Evolutionary conservation across 2,113 vertebrate species (phyloP), one percentile per base, ranked within the genome.

Genomic region (Halcyon malimbica): DNA sequence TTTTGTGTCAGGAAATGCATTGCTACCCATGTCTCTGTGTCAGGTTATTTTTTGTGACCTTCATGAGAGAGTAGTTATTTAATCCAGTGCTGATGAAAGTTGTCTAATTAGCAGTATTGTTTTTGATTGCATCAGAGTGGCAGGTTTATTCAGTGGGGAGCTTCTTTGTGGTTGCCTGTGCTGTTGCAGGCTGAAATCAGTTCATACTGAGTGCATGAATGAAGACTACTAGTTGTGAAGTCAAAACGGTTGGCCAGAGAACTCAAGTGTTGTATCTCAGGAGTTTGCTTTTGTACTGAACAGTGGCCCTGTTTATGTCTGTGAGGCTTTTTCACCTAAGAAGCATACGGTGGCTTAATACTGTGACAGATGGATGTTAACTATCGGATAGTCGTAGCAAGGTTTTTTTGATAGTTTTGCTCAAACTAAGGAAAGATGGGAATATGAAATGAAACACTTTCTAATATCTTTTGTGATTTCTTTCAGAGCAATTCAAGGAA

Each of bases 321-420:
- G 35, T 56, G 64, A 69, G 33, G 13, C 20, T 57, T 77, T 83
- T 77, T 70, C 39, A 56, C 39, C 17, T 15, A 7, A 76, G 65
- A 10, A 86, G 8, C 13, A 70, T 23, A 10, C 37, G 39, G 51
- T 88, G 48, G 16, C 48, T 76, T 57, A 39, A 11, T 51, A 4
- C 24, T 59, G 3, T 10, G 6, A 13, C 13, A 57, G 15, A 23
- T 35, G 10, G 50, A 33, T 60, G 25, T n/a, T 68, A 54, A 54
- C 71, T 19, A 20, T 51, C 11, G 9, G 14, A 14, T 16, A 67
- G 20, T 44, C 28, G 70, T 0, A 0, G 12, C 11, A 69, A 10
- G 31, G 25, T 16, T 35, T 26, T 85, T 35, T 37, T 53, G 2
- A 5, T 44, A 18, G 17, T 90, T 79, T 70, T n/a, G 4, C 15